phyloP scores from a whole-genome alignment of 2,888 invertebrate genomes.

The Ophion ventricosus region DNA sequence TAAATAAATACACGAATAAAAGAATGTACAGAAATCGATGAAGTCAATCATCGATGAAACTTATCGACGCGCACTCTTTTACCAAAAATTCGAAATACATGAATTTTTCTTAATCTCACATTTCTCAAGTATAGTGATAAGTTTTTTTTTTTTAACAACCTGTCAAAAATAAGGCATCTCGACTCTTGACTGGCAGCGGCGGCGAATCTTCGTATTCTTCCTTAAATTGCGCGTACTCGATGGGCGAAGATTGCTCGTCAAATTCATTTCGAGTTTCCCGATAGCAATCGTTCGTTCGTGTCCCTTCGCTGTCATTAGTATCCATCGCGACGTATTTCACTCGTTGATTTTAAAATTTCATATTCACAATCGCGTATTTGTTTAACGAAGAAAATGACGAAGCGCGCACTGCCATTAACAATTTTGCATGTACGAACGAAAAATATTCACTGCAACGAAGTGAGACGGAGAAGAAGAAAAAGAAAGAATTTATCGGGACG shows the following conservation, averaged over 20 bases:
- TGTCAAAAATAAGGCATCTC: constrained; percentile 67
- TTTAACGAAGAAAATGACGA: neutral
- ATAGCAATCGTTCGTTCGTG: constrained; percentile 47
- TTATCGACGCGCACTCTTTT: neutral
- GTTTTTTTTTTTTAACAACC: constrained; percentile 56
- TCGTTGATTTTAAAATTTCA: constrained; percentile 47
- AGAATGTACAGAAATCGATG: too few relatives aligned
- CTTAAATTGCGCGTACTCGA: constrained; percentile 24
- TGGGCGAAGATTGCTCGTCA: constrained; percentile 20
- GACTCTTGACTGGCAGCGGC: constrained; percentile 56
- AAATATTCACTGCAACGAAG: neutral
- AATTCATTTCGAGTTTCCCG: constrained; percentile 28
- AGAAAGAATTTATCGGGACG: constrained; percentile 42
- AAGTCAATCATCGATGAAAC: too few relatives aligned
- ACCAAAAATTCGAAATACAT: neutral
- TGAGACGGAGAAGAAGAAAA: neutral
- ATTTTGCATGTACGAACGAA: constrained; percentile 20
- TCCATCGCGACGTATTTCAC: constrained; percentile 61
- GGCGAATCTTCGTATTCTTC: constrained; percentile 33
- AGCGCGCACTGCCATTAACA: constrained; percentile 4
- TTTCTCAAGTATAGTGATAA: neutral
- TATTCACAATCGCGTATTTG: constrained; percentile 36
- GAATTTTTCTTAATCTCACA: neutral
- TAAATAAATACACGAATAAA: too few relatives aligned
- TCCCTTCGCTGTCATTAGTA: constrained; percentile 29